These are phyloP conservation scores for Sapayoa aenigma DNA, from an alignment of 2,113 vertebrate species.

Conservation along the genomic window DNA sequence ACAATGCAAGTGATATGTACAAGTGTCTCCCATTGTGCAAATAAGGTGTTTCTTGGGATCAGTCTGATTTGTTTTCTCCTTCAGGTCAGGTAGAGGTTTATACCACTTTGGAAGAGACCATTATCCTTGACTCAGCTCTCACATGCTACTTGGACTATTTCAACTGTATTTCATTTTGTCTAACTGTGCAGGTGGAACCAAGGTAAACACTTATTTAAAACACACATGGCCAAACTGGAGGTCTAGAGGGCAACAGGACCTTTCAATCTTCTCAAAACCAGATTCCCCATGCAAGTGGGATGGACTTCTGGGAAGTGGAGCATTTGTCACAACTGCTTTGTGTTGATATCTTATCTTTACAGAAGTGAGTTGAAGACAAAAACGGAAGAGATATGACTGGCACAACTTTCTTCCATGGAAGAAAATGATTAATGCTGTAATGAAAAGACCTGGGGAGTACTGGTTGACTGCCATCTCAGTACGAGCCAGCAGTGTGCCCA, in stretches of 20 bases:
- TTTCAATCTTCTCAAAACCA: slow-evolving; percentile 48
- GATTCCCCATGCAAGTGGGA: background rate
- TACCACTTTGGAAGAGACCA: slow-evolving; percentile 18
- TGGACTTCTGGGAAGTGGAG: background rate
- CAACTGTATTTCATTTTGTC: slow-evolving; percentile 62
- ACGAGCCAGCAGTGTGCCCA: background rate
- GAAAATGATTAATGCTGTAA: background rate
- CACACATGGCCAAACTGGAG: background rate
- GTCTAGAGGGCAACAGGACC: slow-evolving; percentile 34
- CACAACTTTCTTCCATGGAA: background rate
- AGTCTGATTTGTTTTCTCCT: background rate
- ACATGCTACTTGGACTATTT: slow-evolving; percentile 46
- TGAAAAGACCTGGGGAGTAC: background rate
- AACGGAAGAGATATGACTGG: background rate
- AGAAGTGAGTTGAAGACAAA: background rate
- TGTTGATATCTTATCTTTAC: background rate
- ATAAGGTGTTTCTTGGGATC: slow-evolving; percentile 29
- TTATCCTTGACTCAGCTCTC: slow-evolving; percentile 34
- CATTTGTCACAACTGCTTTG: background rate
- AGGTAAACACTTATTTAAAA: slow-evolving; percentile 36
- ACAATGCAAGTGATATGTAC: slow-evolving; percentile 78
- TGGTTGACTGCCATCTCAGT: background rate
- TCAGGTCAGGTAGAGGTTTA: slow-evolving; percentile 22
- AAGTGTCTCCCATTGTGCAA: background rate
- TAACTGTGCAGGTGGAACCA: slow-evolving; percentile 57